phyloP scores from a whole-genome alignment of 2,797 vertebrate genomes.

The Pangasius sanitwongsei region DNA sequence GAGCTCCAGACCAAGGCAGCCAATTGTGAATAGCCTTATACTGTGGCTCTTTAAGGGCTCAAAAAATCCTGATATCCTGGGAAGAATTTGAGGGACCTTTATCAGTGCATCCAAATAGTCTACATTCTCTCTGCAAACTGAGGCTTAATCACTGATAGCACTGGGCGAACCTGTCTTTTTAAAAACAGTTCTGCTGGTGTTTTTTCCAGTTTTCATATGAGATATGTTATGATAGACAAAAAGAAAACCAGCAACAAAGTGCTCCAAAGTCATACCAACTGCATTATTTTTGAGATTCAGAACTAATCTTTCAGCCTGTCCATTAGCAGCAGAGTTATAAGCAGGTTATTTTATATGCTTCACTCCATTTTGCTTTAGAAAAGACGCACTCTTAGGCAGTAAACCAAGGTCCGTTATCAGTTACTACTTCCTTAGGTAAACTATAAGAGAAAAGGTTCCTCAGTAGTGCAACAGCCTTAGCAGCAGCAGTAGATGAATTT shows the following conservation, averaged over 20 bases:
- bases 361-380: constrained; percentile 8
- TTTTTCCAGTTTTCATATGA: background rate
- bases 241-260: background rate
- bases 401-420: constrained; percentile 23
- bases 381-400: background rate
- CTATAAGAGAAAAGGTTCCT: background rate
- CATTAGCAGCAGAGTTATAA: constrained; percentile 33
- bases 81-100: background rate
- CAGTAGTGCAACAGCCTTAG: background rate
- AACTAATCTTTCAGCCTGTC: constrained; percentile 16
- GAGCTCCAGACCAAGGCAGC: too few species aligned
- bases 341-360: background rate
- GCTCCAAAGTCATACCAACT: background rate
- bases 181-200: background rate
- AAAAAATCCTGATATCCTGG: background rate
- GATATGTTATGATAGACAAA: background rate
- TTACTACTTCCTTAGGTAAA: background rate
- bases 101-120: background rate
- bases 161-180: background rate
- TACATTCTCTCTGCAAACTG: background rate
- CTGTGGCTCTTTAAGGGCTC: background rate
- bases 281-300: constrained; percentile 21
- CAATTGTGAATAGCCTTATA: background rate
- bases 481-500: background rate
- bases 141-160: background rate